phyloP scores from a whole-genome alignment of 2,888 invertebrate species.

The Theodoxus fluviatilis region DNA sequence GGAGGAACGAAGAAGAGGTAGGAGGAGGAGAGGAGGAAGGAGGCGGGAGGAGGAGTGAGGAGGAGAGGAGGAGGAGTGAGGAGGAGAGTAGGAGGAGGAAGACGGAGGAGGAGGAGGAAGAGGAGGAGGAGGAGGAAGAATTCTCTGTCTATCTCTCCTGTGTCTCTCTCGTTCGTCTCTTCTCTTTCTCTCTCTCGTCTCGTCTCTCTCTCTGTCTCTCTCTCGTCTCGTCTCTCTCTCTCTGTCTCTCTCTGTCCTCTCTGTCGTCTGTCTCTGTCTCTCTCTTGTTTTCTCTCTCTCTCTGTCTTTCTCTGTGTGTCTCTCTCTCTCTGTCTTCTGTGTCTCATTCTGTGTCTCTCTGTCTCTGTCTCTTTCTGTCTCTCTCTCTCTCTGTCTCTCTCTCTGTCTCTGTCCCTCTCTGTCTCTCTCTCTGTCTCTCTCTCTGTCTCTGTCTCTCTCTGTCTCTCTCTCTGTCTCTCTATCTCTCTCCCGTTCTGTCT shows the following conservation, averaged over 20 bases:
- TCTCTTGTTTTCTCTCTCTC: not conserved
- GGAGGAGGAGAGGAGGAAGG: not conserved
- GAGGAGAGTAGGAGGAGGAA: not conserved
- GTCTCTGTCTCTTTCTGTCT: not conserved
- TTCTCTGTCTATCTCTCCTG: not conserved
- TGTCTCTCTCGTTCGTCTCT: not conserved
- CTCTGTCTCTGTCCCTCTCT: not conserved
- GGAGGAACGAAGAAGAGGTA: not conserved
- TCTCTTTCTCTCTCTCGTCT: not conserved
- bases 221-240: not conserved
- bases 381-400: conserved; percentile 6
- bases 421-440: too few species aligned
- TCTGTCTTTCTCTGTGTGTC: not conserved
- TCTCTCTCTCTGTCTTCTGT: not conserved
- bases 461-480: not conserved
- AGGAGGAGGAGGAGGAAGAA: not conserved
- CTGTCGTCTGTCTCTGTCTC: too few species aligned
- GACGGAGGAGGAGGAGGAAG: conserved; percentile 1
- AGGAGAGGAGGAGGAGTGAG: too few species aligned
- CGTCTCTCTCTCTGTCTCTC: not conserved
- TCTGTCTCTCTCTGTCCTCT: not conserved
- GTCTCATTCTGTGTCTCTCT: not conserved
- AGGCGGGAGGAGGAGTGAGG: not conserved
- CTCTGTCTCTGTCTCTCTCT: not conserved
- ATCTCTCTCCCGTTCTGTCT: not conserved